Percentiles rank a stretch among this genome's conserved stretches.
phyloP scores from a whole-genome alignment of 2,113 vertebrate species.

The Scomber scombrus region DNA sequence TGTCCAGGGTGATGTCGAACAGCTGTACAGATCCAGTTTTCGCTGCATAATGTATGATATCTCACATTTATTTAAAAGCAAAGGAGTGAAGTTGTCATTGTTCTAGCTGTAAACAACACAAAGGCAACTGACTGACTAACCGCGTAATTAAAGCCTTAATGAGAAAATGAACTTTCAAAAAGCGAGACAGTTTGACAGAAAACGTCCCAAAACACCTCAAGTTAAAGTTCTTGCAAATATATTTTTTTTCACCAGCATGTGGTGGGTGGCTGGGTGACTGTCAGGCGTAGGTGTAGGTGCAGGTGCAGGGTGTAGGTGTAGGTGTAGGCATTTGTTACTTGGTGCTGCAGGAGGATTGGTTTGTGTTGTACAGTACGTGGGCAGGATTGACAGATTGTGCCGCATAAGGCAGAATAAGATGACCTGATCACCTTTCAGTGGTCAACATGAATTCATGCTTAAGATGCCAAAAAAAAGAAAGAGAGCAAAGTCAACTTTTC shows the following conservation, averaged over 20 bases:
- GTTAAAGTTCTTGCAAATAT: constrained; percentile 1
- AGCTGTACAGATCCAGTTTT: constrained; percentile 77
- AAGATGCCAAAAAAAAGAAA: too few relatives aligned
- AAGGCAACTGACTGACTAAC: neutral
- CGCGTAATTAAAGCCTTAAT: constrained; percentile 31
- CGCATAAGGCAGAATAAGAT: too few relatives aligned
- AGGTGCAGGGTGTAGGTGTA: constrained; percentile 25
- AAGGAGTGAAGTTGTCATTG: constrained; percentile 63
- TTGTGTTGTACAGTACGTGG: too few relatives aligned
- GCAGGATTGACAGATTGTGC: too few relatives aligned
- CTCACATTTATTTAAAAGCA: constrained; percentile 68
- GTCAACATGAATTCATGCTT: too few relatives aligned
- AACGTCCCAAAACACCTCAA: neutral
- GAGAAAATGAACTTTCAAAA: neutral
- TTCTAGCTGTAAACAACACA: constrained; percentile 26
- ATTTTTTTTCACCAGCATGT: constrained; percentile 19
- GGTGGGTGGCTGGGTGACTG: constrained; percentile 33
- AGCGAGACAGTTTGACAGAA: neutral
- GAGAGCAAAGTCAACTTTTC: too few relatives aligned
- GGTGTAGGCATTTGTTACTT: constrained; percentile 15
- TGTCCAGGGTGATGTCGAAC: constrained; percentile 82
- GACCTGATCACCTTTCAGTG: too few relatives aligned
- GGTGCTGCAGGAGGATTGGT: neutral
- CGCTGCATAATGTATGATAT: constrained; percentile 80
- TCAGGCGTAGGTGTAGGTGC: constrained; percentile 7